phyloP scores from a whole-genome alignment of 1,140 invertebrate genomes.

The Drosophila pseudoobscura region DNA sequence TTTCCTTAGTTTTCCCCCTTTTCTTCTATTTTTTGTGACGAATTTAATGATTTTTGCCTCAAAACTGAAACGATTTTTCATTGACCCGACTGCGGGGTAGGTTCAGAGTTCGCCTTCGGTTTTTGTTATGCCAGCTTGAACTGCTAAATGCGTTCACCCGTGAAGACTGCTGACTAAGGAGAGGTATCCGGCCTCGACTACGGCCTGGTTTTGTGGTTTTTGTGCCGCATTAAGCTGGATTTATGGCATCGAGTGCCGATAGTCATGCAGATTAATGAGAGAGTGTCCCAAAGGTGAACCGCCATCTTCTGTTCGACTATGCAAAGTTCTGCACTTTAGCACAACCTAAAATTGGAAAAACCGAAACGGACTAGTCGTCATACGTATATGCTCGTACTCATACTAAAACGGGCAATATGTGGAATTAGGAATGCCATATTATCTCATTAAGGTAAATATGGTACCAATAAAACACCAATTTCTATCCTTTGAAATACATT shows the following conservation, averaged over 20 bases:
- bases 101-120: conserved; percentile 68
- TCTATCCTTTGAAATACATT: too few relatives aligned
- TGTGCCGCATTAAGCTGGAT: conserved; percentile 64
- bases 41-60: conserved; percentile 80
- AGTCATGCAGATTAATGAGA: conserved; percentile 68
- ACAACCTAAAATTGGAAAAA: not conserved
- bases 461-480: not conserved
- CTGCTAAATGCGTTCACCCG: conserved; percentile 69
- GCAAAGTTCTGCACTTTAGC: not conserved
- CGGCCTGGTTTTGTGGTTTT: conserved; percentile 33
- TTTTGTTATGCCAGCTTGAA: conserved; percentile 76
- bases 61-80: conserved; percentile 78
- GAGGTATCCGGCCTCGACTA: conserved; percentile 25
- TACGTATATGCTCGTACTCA: not conserved
- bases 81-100: conserved; percentile 66
- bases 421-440: too few relatives aligned
- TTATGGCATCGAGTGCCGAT: conserved; percentile 69
- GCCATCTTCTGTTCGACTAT: conserved; percentile 1
- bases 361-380: too few relatives aligned
- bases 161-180: conserved; percentile 46
- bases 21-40: conserved; percentile 65
- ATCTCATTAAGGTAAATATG: too few relatives aligned
- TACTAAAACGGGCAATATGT: not conserved
- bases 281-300: conserved; percentile 22
- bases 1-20: conserved; percentile 40